Evolutionary conservation across 2,797 vertebrate genomes (phyloP).

Genomic region (Momotus momota): DNA sequence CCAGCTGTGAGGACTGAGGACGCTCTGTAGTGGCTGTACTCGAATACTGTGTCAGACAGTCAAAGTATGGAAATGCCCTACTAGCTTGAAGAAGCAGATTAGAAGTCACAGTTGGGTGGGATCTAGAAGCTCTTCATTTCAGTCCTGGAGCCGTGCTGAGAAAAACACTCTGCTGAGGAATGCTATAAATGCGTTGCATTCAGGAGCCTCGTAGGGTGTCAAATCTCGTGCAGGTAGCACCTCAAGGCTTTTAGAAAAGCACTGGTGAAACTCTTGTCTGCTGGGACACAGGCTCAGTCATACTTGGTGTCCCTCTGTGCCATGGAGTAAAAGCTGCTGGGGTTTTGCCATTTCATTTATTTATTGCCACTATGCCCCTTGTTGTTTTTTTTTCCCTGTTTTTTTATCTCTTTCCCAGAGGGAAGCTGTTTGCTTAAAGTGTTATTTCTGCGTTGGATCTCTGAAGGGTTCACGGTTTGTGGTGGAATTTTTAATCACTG

Average conservation of each 20-base stretch:
- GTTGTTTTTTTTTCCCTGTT: background rate
- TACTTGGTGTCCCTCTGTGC: background rate
- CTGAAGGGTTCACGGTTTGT: background rate
- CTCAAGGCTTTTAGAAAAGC: background rate
- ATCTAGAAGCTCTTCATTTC: background rate
- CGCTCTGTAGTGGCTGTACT: background rate
- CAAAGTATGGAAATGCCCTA: too few relatives aligned
- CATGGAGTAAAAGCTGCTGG: background rate
- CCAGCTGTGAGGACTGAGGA: background rate
- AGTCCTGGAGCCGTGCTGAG: background rate
- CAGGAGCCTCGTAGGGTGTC: background rate
- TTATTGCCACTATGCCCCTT: background rate
- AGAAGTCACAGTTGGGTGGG: background rate
- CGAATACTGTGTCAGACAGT: background rate
- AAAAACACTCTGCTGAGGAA: background rate
- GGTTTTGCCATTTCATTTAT: background rate
- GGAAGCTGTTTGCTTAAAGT: background rate
- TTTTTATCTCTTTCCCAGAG: background rate
- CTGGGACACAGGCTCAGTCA: background rate
- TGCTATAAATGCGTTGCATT: too few relatives aligned
- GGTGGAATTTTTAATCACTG: background rate
- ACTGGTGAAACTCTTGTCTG: background rate
- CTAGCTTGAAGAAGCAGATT: background rate
- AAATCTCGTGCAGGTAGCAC: background rate
- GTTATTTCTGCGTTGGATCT: background rate